phyloP scores from a whole-genome alignment of 2,113 vertebrate species.

The Pachycephala philippinensis region DNA sequence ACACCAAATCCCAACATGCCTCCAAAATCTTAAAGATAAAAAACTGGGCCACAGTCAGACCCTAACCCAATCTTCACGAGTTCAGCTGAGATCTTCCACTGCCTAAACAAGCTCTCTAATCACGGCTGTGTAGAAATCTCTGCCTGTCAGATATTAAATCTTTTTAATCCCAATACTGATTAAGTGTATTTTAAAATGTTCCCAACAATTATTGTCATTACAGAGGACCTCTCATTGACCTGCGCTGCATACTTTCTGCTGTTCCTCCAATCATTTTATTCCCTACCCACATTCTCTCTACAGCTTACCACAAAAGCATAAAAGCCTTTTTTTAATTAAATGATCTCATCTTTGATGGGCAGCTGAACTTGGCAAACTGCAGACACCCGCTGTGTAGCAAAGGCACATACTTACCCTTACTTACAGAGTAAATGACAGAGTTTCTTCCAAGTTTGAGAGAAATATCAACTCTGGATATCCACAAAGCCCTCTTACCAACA shows the following conservation, averaged over 20 bases:
- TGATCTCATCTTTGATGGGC: neutral
- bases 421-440: neutral
- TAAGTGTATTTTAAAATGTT: slow-evolving; percentile 3
- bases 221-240: neutral
- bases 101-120: neutral
- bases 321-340: neutral
- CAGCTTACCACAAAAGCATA: neutral
- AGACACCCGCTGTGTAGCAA: neutral
- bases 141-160: neutral
- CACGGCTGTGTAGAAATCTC: neutral
- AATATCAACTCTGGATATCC: neutral
- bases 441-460: neutral
- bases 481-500: neutral
- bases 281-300: neutral
- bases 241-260: neutral
- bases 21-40: neutral
- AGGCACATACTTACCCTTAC: neutral
- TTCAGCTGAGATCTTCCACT: neutral
- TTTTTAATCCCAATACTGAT: neutral
- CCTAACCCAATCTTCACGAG: neutral
- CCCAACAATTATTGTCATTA: neutral
- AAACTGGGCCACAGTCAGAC: neutral
- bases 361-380: neutral
- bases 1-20: neutral
- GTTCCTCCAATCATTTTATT: neutral